Conservation (phyloP, 2,797 vertebrate genomes). For the Poeciliopsis turneri region DNA sequence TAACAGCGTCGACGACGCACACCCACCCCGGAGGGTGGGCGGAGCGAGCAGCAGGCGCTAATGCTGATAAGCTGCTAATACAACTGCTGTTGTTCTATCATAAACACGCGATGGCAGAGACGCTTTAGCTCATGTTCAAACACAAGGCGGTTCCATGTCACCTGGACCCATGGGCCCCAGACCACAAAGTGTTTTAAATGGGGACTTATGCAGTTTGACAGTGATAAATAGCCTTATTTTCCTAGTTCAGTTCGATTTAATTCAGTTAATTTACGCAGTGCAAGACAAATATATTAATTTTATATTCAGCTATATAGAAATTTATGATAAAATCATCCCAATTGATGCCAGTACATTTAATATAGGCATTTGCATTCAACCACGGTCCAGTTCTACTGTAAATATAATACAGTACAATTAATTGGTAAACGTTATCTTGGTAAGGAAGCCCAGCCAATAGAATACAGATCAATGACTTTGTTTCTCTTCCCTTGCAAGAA, state of each 20-base stretch:
- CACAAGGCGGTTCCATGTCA: constrained; percentile 25
- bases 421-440: background rate
- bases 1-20: constrained; percentile 75
- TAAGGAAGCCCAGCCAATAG: background rate
- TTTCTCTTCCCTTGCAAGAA: background rate
- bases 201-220: background rate
- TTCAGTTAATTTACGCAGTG: background rate
- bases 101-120: constrained; percentile 9
- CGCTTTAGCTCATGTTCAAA: constrained; percentile 38
- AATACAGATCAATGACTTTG: background rate
- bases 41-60: constrained; percentile 51
- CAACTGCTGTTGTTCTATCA: constrained; percentile 26
- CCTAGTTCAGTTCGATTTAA: background rate
- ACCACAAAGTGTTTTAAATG: background rate
- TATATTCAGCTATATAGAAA: background rate
- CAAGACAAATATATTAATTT: background rate
- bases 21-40: constrained; percentile 58
- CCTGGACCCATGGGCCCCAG: constrained; percentile 41
- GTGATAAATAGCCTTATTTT: background rate
- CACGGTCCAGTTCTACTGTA: background rate
- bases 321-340: background rate
- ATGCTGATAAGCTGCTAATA: constrained; percentile 60
- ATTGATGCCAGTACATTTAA: background rate
- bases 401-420: background rate
- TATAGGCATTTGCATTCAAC: background rate